Evolutionary conservation across 2,888 invertebrate species (phyloP).

Genomic region (Syrphus vitripennis): DNA sequence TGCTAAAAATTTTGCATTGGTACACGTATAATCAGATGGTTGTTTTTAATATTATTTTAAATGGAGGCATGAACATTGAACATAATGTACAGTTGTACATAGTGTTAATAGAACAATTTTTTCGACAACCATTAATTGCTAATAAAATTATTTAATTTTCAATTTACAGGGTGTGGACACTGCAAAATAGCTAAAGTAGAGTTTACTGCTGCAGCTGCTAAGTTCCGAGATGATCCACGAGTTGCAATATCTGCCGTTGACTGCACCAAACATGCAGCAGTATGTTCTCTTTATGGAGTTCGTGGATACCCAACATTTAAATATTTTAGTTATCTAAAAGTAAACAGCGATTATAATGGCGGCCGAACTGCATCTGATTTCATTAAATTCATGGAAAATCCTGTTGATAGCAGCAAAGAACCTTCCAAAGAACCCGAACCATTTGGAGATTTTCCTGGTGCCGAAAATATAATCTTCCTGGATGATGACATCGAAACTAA

Average conservation of each 20-base stretch:
- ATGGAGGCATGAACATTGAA: background rate
- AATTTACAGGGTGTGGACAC: slow-evolving; percentile 91
- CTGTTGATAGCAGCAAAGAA: slow-evolving; percentile 44
- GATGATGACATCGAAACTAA: slow-evolving; percentile 86
- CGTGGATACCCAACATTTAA: slow-evolving; percentile 93
- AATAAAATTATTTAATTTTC: background rate
- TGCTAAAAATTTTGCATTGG: background rate
- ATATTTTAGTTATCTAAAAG: slow-evolving; percentile 91
- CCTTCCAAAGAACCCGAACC: slow-evolving; percentile 72
- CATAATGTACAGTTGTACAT: no score
- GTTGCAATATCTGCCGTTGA: slow-evolving; percentile 92
- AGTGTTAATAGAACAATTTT: background rate
- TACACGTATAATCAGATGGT: background rate
- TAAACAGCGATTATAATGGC: slow-evolving; percentile 86
- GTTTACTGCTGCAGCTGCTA: slow-evolving; percentile 86
- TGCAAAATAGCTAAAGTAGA: slow-evolving; percentile 94
- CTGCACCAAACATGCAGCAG: slow-evolving; percentile 85
- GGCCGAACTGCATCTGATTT: slow-evolving; percentile 86
- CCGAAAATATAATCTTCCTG: slow-evolving; percentile 81
- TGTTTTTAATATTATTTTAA: background rate
- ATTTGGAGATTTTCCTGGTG: slow-evolving; percentile 81
- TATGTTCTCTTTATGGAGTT: slow-evolving; percentile 88
- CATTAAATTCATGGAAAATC: slow-evolving; percentile 75
- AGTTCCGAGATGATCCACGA: slow-evolving; percentile 89
- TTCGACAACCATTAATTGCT: background rate